Percentiles rank a stretch among this genome's conserved stretches.
These are phyloP conservation scores for Acanthococcus lagerstroemiae DNA, from an alignment of 2,888 invertebrate genomes.

Conservation along the genomic window DNA sequence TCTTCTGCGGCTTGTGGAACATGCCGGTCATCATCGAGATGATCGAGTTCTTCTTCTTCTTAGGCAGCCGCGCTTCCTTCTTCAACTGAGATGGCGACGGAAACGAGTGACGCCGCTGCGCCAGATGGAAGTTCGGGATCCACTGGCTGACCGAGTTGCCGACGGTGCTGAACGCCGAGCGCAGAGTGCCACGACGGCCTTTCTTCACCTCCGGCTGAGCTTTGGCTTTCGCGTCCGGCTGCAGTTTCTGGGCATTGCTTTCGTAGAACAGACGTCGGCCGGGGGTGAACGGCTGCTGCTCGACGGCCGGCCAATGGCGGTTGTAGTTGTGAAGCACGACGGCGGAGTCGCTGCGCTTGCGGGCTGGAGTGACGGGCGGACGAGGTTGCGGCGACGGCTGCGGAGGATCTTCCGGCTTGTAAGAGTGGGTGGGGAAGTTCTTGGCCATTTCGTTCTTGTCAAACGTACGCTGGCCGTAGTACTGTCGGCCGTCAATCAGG, in stretches of 20 bases:
- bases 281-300: background rate
- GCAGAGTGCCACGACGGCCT: constrained; percentile 56
- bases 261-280: background rate
- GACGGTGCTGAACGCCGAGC: constrained; percentile 58
- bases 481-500: background rate
- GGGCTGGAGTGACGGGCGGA: background rate
- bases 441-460: background rate
- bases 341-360: background rate
- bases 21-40: constrained; percentile 77
- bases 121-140: constrained; percentile 68
- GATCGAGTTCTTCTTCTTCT: constrained; percentile 66
- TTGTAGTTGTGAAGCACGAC: constrained; percentile 48
- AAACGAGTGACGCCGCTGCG: constrained; percentile 68
- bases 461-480: background rate
- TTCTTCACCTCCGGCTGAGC: constrained; percentile 47
- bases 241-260: background rate
- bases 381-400: background rate
- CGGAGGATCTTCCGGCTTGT: background rate
- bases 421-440: background rate
- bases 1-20: constrained; percentile 58
- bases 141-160: constrained; percentile 58
- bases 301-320: background rate
- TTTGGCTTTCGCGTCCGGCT: constrained; percentile 35
- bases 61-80: constrained; percentile 34
- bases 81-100: constrained; percentile 51